Conservation (phyloP, 2,888 invertebrate species). For the Odontocerum albicorne region DNA sequence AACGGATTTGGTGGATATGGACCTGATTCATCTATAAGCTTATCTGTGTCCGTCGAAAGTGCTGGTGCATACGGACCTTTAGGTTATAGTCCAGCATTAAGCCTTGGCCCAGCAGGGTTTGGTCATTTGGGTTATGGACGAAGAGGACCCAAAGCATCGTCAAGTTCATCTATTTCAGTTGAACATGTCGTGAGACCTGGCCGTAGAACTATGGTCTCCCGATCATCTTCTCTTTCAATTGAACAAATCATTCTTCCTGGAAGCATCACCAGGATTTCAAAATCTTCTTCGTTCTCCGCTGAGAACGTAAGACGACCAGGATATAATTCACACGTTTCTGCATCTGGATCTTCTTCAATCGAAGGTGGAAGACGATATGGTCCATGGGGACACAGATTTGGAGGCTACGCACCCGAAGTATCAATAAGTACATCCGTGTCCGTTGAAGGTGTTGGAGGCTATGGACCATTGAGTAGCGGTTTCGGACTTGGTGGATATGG, state of each 20-base stretch:
- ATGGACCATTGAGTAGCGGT: not conserved
- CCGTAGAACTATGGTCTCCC: not conserved
- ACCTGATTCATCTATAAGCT: not conserved
- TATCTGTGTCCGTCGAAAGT: conserved; percentile 8
- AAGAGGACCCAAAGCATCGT: not conserved
- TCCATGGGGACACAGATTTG: conserved; percentile 2
- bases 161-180: conserved; percentile 15
- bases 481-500: not conserved
- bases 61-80: conserved; percentile 2
- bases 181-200: conserved; percentile 12
- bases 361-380: conserved; percentile 11
- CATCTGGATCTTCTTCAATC: conserved; percentile 8
- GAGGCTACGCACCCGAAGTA: conserved; percentile 3
- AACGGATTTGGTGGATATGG: not conserved
- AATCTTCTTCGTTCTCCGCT: conserved; percentile 10
- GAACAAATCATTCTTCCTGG: conserved; percentile 16
- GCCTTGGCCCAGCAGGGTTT: no score
- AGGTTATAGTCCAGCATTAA: no score
- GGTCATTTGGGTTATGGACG: no score
- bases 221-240: conserved; percentile 8
- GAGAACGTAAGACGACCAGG: conserved; percentile 2
- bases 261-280: conserved; percentile 6
- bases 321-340: not conserved
- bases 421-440: conserved; percentile 13
- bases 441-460: conserved; percentile 3